A percentile compares a stretch with the other conserved stretches of the same genome.
Conservation (phyloP, 2,888 invertebrate genomes). For the Orthonevra nobilis region DNA sequence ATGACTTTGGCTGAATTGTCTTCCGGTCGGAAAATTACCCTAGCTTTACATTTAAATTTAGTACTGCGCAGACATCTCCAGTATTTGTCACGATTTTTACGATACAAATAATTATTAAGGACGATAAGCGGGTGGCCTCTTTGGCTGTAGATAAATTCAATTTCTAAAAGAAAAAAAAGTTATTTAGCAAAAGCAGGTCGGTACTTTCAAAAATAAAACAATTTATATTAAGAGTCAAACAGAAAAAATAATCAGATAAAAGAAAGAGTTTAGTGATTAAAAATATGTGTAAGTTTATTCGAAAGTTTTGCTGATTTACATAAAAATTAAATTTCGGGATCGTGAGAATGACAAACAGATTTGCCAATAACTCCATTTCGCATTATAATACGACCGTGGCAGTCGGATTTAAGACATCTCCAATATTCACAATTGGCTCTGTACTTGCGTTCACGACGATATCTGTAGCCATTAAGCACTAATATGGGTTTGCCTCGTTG, state of each 20-base stretch:
- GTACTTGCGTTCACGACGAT: constrained; percentile 69
- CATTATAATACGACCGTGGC: constrained; percentile 72
- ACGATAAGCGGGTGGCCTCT: constrained; percentile 75
- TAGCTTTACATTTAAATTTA: constrained; percentile 74
- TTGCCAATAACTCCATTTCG: constrained; percentile 70
- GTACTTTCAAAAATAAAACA: too few relatives aligned
- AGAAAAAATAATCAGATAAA: neutral
- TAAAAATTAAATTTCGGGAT: constrained; percentile 42
- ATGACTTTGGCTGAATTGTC: constrained; percentile 70
- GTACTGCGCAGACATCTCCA: constrained; percentile 76
- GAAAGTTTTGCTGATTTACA: too few relatives aligned
- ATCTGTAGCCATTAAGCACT: constrained; percentile 61
- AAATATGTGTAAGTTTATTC: too few relatives aligned
- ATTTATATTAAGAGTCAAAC: neutral
- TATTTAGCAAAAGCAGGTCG: constrained; percentile 12
- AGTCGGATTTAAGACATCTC: constrained; percentile 71
- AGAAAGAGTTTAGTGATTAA: too few relatives aligned
- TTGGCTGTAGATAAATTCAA: constrained; percentile 76
- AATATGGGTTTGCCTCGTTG: constrained; percentile 72
- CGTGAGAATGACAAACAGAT: constrained; percentile 71
- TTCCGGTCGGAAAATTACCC: constrained; percentile 73
- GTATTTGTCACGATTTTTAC: constrained; percentile 75
- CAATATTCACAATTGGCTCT: constrained; percentile 70
- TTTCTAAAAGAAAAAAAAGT: constrained; percentile 69
- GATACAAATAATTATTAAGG: constrained; percentile 75